phyloP scores from a whole-genome alignment of 2,113 vertebrate species.

The Bufo gargarizans region DNA sequence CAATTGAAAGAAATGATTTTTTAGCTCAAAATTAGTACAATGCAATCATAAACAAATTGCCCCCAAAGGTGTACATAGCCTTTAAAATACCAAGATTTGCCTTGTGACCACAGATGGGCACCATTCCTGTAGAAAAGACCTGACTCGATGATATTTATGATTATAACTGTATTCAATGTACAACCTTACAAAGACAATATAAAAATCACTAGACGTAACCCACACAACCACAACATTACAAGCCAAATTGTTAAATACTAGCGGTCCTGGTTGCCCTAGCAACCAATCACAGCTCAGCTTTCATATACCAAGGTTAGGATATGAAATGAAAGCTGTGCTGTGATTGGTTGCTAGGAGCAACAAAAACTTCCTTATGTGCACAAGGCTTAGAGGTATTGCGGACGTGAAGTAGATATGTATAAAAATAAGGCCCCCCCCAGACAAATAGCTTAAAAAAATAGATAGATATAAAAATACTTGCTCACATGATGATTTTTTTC shows the following conservation, averaged over 20 bases:
- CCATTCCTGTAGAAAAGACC: background rate
- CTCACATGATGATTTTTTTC: slow-evolving; percentile 69
- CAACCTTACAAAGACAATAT: background rate
- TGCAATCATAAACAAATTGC: too few species aligned
- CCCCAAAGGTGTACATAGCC: too few species aligned
- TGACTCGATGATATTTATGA: too few species aligned
- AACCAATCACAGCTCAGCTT: too few species aligned
- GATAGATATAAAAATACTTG: slow-evolving; percentile 77
- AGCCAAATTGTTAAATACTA: too few species aligned
- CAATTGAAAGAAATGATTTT: too few species aligned
- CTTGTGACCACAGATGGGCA: background rate
- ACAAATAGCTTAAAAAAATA: slow-evolving; percentile 68
- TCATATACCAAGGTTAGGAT: too few species aligned
- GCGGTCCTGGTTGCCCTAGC: too few species aligned
- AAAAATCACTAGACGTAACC: background rate
- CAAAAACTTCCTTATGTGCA: background rate
- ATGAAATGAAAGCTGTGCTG: too few species aligned
- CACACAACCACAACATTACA: background rate
- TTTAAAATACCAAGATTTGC: too few species aligned
- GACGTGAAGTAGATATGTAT: slow-evolving; percentile 42
- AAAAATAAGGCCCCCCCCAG: slow-evolving; percentile 10
- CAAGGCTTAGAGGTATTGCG: slow-evolving; percentile 43
- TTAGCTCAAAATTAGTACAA: too few species aligned
- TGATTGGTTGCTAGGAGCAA: too few species aligned
- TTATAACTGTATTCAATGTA: background rate